phyloP scores from a whole-genome alignment of 2,113 vertebrate species.

The Peromyscus polionotus region DNA sequence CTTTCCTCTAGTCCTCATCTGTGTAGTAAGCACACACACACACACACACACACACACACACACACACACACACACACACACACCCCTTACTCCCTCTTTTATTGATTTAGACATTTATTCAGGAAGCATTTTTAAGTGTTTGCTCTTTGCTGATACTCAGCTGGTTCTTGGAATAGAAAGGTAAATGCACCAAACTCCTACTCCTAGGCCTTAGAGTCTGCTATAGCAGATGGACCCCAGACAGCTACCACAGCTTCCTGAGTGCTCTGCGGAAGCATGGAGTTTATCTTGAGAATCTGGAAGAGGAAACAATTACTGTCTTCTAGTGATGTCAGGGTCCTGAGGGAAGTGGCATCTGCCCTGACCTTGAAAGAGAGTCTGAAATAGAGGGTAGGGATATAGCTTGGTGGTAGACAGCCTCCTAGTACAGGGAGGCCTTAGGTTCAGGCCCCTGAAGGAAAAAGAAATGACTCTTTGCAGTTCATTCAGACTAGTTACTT shows the following conservation, averaged over 20 bases:
- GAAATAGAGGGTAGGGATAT: neutral
- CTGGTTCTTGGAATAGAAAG: neutral
- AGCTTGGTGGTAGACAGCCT: neutral
- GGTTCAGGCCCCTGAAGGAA: neutral
- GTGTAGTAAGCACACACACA: neutral
- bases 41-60: too few species aligned
- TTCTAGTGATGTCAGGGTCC: neutral
- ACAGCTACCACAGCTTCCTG: neutral
- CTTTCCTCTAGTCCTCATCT: neutral
- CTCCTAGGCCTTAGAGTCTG: neutral
- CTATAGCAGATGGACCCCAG: neutral
- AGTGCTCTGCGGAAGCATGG: neutral
- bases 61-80: neutral
- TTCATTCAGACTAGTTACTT: neutral
- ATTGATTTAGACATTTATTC: neutral
- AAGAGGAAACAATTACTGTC: slow-evolving; percentile 23
- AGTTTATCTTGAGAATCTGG: slow-evolving; percentile 1
- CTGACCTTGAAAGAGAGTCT: slow-evolving; percentile 19
- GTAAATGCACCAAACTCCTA: neutral
- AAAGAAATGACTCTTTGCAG: neutral
- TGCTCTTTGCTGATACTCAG: neutral
- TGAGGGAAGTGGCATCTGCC: neutral
- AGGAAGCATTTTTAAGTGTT: slow-evolving; percentile 25
- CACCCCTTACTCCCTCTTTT: neutral
- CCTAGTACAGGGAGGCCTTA: neutral